These are phyloP conservation scores for Tillus elongatus DNA, from an alignment of 2,888 invertebrate species.

Conservation along the genomic window DNA sequence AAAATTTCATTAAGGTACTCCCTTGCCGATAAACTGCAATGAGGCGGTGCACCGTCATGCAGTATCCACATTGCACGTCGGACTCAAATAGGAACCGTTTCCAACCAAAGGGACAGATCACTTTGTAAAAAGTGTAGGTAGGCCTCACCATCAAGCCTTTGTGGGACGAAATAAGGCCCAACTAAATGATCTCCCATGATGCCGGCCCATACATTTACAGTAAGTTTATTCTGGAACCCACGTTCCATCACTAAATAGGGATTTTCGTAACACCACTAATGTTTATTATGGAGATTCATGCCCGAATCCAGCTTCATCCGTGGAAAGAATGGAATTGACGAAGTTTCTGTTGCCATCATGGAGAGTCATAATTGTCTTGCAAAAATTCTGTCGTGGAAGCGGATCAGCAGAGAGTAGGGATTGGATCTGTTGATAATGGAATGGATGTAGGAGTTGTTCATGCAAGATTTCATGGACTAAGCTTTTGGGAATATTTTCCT, in stretches of 20 bases:
- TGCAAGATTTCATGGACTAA: too few species aligned
- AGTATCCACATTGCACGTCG: not conserved
- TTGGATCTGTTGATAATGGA: too few species aligned
- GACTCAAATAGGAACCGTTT: not conserved
- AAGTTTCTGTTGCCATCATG: too few species aligned
- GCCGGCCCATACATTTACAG: not conserved
- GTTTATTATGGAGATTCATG: slow-evolving; percentile 3
- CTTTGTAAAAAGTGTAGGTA: too few species aligned
- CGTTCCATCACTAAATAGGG: not conserved
- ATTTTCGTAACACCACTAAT: not conserved
- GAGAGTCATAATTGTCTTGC: too few species aligned
- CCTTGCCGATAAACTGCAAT: not conserved
- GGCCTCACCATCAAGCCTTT: too few species aligned
- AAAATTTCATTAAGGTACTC: not conserved
- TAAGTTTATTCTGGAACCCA: not conserved
- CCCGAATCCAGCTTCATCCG: too few species aligned
- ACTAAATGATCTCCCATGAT: not conserved
- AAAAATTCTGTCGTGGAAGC: too few species aligned
- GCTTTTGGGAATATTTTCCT: too few species aligned
- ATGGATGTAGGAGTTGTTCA: too few species aligned
- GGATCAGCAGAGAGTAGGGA: too few species aligned
- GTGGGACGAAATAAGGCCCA: slow-evolving; percentile 1
- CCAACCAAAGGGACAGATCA: not conserved
- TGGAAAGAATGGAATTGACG: too few species aligned
- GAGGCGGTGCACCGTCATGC: slow-evolving; percentile 1